These are phyloP conservation scores for Galemys pyrenaicus DNA, from an alignment of 2,113 vertebrate species.

Conservation along the genomic window DNA sequence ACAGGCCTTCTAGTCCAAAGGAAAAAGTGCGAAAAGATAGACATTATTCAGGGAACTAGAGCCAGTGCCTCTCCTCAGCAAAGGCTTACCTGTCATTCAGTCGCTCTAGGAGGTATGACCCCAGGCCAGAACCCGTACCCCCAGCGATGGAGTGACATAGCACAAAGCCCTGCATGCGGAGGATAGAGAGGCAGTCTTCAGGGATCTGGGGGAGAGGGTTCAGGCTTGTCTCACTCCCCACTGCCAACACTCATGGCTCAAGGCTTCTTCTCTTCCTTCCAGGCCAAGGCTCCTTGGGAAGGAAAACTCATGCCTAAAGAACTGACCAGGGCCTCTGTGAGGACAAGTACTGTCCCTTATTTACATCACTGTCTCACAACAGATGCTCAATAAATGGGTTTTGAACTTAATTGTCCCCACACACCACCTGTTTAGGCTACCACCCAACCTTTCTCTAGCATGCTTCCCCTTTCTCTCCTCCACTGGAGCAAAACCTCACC, in stretches of 20 bases:
- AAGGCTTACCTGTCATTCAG: conserved; percentile 95
- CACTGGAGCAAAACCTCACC: conserved; percentile 83
- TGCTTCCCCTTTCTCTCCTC: neutral
- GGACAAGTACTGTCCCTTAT: neutral
- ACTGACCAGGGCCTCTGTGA: neutral
- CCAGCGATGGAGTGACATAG: conserved; percentile 98
- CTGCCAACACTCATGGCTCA: neutral
- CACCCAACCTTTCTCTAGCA: neutral
- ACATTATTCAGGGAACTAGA: neutral
- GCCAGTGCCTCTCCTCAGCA: neutral
- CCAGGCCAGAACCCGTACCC: conserved; percentile 96
- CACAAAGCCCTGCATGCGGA: conserved; percentile 92
- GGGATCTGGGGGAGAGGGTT: neutral
- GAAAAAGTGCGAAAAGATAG: neutral
- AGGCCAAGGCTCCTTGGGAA: conserved; percentile 3
- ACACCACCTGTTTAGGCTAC: neutral
- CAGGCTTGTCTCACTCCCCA: neutral
- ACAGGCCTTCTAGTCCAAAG: neutral
- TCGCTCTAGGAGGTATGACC: conserved; percentile 96
- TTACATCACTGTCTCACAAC: neutral
- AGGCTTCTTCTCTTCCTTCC: neutral
- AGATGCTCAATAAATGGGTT: neutral
- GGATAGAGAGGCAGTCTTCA: neutral
- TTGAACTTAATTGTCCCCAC: neutral
- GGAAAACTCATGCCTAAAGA: neutral